Base-by-base conservation (phyloP, 23 tunicate genomes). In the Trididemnum clinides region DNA sequence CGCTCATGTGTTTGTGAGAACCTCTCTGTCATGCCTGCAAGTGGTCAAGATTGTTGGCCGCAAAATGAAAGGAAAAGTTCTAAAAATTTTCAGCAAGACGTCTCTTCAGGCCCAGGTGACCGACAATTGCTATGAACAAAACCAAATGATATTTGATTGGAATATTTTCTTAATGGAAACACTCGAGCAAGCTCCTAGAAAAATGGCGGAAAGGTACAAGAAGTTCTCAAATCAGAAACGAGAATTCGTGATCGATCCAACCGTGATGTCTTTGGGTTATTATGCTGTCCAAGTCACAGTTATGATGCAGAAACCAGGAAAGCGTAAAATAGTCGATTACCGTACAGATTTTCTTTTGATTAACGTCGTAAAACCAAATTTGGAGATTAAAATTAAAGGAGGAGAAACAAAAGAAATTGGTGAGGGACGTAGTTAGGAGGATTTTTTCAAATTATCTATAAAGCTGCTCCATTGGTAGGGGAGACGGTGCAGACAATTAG, bases 351-450 rank as follows among this genome's bases (percentile, higher is more conserved):
- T 10, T n/a, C 66, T 59, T n/a, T 3, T 59, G 5, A 5, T 59
- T 25, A 4, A 10, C 20, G 22, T 59, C 66, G 25, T 3, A 59
- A 28, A 28, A 10, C 5, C 27, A n/a, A 59, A n/a, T 25, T 19
- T 59, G 66, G 22, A 10, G 3, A 28, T n/a, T 5, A 19, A 19
- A 4, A 59, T 59, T 3, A 28, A 59, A 59, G 66, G 66, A 15
- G 66, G 66, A 3, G 25, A n/a, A 59, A 59, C 22, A 25, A 59
- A 59, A n/a, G 66, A 59, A 59, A 59, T 59, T 59, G 66, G 66
- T 59, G 25, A n/a, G 66, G 3, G 12, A 44, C n/a, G n/a, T n/a
- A n/a, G n/a, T n/a, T n/a, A n/a, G n/a, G n/a, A n/a, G n/a, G n/a
- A n/a, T n/a, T n/a, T n/a, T n/a, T n/a, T n/a, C n/a, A n/a, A n/a